Conservation (phyloP, 2,797 vertebrate species). For the Anniella stebbinsi region DNA sequence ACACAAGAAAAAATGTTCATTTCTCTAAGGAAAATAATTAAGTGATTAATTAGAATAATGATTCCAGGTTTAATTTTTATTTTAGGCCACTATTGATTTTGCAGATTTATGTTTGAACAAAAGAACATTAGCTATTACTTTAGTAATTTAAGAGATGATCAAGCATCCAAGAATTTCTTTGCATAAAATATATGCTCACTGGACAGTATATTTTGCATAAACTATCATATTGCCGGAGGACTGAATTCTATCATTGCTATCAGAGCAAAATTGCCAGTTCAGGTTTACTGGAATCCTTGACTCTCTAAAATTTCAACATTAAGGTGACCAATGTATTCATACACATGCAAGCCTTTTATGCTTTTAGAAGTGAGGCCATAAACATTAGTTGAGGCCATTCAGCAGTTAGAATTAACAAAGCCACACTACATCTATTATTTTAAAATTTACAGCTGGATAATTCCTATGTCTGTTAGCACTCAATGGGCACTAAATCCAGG, state of each 20-base stretch:
- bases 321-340: neutral
- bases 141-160: neutral
- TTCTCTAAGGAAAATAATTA: neutral
- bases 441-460: neutral
- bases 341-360: neutral
- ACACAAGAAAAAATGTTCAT: neutral
- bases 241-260: slow-evolving; percentile 9
- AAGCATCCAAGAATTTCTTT: neutral
- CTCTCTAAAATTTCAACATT: neutral
- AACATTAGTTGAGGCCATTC: slow-evolving; percentile 35
- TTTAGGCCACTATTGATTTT: slow-evolving; percentile 28
- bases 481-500: neutral
- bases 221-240: slow-evolving; percentile 25
- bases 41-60: slow-evolving; percentile 10
- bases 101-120: slow-evolving; percentile 3
- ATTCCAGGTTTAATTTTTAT: slow-evolving; percentile 29
- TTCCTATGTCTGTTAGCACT: neutral
- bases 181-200: slow-evolving; percentile 24
- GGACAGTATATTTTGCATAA: slow-evolving; percentile 15
- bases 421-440: neutral
- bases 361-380: neutral
- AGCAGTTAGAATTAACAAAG: slow-evolving; percentile 34
- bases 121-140: neutral
- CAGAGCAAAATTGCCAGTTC: slow-evolving; percentile 22
- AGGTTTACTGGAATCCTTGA: slow-evolving; percentile 24